Base-by-base conservation (phyloP, 35 echinoderm and acorn worm genomes). In the Ophioderma brevispina region DNA sequence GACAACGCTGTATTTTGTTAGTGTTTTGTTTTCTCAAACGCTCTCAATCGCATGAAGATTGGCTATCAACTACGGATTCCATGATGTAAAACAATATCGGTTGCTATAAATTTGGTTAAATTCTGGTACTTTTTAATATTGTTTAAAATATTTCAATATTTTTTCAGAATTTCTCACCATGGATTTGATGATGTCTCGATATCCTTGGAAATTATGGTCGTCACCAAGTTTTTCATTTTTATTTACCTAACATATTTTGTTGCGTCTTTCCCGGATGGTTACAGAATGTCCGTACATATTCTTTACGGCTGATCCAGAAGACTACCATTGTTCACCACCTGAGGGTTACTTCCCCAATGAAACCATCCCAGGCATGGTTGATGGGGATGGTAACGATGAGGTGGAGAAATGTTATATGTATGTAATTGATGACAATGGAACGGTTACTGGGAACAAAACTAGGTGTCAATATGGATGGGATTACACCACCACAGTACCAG, bases 161-260 rank as follows among this genome's bases (percentile, higher is more conserved):
- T n/a, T n/a, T n/a, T n/a, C 41, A 46, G 41, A 46, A 8, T 46
- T 46, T 70, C 35, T 28, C 82, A 85, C n/a, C 40, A 96, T 96
- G 94, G 63, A 96, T 13, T 43, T 96, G 32, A 96, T 39, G 64
- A 96, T 28, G 94, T 89, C 19, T 79, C 94, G 90, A 36, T 55
- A 85, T 35, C 91, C n/a, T 96, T 32, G 91, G 91, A 32, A 89
- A 96, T 40, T 96, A 87, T 80, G 94, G 94, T 1, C 91, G 91
- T 31, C 92, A 96, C 75, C 90, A 93, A 52, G 81, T 79, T 3
- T 37, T 92, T 13, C 80, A 85, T 30, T 93, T 93, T 49, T 46
- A 90, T 31, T 31, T 93, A 31, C 31, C 90, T 10, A 89, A 86
- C 33, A 86, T 96, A 38, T 81, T 79, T 1, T 91, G 94, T 23